Percentiles rank a stretch among this genome's conserved stretches.
These are phyloP conservation scores for Prinia subflava DNA, from an alignment of 2,113 vertebrate species.

Conservation along the genomic window DNA sequence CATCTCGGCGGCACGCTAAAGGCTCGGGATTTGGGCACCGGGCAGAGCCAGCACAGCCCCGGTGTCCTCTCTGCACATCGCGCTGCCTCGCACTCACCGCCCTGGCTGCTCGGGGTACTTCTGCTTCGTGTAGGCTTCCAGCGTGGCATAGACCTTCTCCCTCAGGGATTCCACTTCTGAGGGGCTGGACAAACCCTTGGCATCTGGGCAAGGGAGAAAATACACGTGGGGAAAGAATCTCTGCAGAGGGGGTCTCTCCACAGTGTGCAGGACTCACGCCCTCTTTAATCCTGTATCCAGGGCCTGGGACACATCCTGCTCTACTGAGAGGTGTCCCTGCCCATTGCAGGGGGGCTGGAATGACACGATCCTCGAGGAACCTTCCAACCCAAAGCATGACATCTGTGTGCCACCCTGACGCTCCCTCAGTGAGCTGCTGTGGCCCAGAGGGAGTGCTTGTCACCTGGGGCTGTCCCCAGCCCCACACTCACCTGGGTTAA, in stretches of 20 bases:
- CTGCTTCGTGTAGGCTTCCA: conserved; percentile 96
- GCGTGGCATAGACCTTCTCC: conserved; percentile 93
- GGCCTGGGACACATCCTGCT: background rate
- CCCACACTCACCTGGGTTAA: conserved; percentile 84
- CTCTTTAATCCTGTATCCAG: background rate
- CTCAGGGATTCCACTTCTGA: conserved; percentile 86
- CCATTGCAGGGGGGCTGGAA: background rate
- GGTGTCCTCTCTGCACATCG: background rate
- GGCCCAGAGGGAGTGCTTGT: background rate
- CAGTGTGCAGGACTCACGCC: fast-evolving
- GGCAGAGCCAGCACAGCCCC: background rate
- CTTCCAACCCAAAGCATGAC: background rate
- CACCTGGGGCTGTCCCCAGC: background rate
- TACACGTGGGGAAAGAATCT: background rate
- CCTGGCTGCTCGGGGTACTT: conserved; percentile 95
- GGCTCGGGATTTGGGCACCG: background rate
- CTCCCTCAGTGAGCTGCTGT: background rate
- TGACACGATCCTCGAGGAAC: background rate
- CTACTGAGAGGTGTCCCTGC: background rate
- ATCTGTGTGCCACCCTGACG: background rate
- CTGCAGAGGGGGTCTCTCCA: background rate
- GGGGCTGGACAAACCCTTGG: conserved; percentile 92
- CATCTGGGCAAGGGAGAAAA: conserved; percentile 76
- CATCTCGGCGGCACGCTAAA: fast-evolving
- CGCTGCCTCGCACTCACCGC: conserved; percentile 74